These are phyloP conservation scores for Malurus melanocephalus DNA, from an alignment of 2,113 vertebrate genomes.

Conservation along the genomic window DNA sequence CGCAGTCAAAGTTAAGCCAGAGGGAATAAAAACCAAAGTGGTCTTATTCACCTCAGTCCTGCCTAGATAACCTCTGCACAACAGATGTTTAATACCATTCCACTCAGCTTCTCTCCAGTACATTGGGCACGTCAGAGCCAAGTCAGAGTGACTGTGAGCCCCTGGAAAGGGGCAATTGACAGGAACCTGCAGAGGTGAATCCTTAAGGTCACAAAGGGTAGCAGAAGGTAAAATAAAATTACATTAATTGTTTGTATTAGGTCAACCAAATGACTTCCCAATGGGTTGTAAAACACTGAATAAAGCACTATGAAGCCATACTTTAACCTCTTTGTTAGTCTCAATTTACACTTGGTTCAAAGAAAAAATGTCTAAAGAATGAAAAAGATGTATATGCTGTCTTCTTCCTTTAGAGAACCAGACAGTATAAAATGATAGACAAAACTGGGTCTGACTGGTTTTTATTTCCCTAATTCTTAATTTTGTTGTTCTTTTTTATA, in stretches of 20 bases:
- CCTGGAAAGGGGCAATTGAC: constrained; percentile 22
- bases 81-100: constrained; percentile 35
- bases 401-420: neutral
- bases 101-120: constrained; percentile 15
- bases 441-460: neutral
- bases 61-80: neutral
- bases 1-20: constrained; percentile 33
- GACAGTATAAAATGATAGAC: neutral
- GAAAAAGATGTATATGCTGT: neutral
- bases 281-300: neutral
- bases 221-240: constrained; percentile 34
- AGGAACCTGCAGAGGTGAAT: neutral
- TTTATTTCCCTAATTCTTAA: neutral
- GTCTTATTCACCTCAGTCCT: constrained; percentile 7
- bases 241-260: neutral
- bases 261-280: neutral
- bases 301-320: neutral
- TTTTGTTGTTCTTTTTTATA: neutral
- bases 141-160: neutral
- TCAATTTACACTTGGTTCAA: neutral
- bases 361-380: neutral
- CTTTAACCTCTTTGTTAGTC: neutral
- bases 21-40: constrained; percentile 17
- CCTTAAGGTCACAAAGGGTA: neutral
- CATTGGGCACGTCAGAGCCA: constrained; percentile 33